Evolutionary conservation across 2,888 invertebrate species (phyloP).

Genomic region (Ormyrus rosae): DNA sequence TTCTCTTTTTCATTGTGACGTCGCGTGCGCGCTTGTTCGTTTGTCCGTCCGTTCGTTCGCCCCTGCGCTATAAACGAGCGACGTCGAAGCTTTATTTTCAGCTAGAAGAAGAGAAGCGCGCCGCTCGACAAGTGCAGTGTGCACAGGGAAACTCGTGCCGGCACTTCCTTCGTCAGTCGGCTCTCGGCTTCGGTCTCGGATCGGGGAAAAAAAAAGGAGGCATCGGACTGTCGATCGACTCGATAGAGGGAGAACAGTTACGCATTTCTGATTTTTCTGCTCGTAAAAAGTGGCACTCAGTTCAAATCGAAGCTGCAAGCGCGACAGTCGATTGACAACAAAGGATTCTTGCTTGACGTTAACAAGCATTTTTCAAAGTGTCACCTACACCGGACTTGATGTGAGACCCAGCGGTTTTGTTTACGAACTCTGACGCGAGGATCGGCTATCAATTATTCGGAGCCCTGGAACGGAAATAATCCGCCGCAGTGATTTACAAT

Average conservation of each 20-base stretch:
- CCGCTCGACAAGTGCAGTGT: constrained; percentile 13
- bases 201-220: not conserved
- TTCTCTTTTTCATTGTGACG: not conserved
- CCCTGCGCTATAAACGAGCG: constrained; percentile 56
- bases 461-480: not conserved
- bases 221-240: not conserved
- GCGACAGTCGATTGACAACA: no score
- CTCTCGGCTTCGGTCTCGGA: not conserved
- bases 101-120: not conserved
- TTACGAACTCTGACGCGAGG: constrained; percentile 10
- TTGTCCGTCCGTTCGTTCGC: constrained; percentile 56
- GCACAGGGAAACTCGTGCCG: not conserved
- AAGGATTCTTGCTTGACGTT: not conserved
- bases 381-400: not conserved
- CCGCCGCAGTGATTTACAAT: not conserved
- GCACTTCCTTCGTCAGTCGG: not conserved
- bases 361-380: not conserved
- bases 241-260: constrained; percentile 8
- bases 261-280: constrained; percentile 3
- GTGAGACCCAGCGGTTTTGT: constrained; percentile 2
- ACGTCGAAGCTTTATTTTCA: constrained; percentile 55
- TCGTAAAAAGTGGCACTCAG: not conserved
- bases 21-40: not conserved
- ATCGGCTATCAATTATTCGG: constrained; percentile 1
- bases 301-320: no score